Evolutionary conservation across 2,797 vertebrate genomes (phyloP), one percentile per base, ranked within the genome.

Genomic region (Sardinella longiceps): DNA sequence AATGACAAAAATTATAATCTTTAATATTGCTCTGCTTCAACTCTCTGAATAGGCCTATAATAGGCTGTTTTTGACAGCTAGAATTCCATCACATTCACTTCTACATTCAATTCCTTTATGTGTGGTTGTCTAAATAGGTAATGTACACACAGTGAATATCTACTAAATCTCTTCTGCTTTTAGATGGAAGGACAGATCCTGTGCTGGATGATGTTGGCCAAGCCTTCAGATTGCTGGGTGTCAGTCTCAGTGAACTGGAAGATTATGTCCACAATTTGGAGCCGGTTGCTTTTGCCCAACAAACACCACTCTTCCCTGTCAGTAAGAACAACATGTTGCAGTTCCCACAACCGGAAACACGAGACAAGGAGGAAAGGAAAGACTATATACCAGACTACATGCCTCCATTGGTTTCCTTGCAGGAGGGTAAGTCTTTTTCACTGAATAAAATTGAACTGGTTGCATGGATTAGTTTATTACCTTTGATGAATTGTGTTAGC

Each of bases 191-290:
- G 84, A 99, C 98, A 28, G 97, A 99, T 93, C 98, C 98, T 0
- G 96, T 97, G 89, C 94, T 99, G 95, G 98, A 98, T 81, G 98
- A 99, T 85, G 96, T 99, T 86, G 93, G 97, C 80, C 98, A 99
- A 94, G 98, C 98, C 81, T 99, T 99, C 93, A 96, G 97, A 83
- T 93, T 99, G 50, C 95, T 99, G 96, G 98, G 98, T 46, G 97
- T 99, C 86, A 99, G 95, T 90, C 95, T 99, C 83, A 94, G 96
- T 43, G 98, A 99, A 90, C 94, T 99, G 85, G 98, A 99, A 95
- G 98, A 99, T 93, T 99, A 99, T 50, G 97, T 99, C 85, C 97
- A 99, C 92, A 99, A 99, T 88, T 96, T 99, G 88, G 98, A 99
- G 92, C 98, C 98, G 0, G 97, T 99, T 88, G 94, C 96, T 84